phyloP scores from a whole-genome alignment of 2,113 vertebrate genomes.

The Leptobrachium leishanense region DNA sequence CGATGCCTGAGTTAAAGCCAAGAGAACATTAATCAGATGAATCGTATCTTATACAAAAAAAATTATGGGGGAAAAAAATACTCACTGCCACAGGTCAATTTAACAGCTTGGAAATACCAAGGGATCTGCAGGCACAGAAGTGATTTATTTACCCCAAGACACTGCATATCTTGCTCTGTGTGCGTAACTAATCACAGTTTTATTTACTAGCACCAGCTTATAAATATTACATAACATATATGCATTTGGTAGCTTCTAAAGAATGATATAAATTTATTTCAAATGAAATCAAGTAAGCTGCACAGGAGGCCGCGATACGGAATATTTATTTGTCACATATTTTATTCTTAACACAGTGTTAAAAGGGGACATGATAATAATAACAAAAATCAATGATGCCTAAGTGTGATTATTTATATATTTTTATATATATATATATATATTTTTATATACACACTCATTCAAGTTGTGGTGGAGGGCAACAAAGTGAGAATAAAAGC shows the following conservation, averaged over 20 bases:
- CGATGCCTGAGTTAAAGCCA: conserved; percentile 39
- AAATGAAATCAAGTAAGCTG: too few relatives aligned
- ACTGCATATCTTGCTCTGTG: background rate
- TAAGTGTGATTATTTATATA: too few relatives aligned
- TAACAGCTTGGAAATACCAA: conserved; percentile 6
- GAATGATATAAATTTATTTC: background rate
- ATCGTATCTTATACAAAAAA: conserved; percentile 21
- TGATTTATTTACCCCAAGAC: background rate
- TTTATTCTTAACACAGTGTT: too few relatives aligned
- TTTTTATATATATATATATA: too few relatives aligned
- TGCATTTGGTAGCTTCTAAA: background rate
- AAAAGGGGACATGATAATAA: too few relatives aligned
- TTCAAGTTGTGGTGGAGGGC: too few relatives aligned
- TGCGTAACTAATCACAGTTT: background rate
- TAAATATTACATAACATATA: background rate
- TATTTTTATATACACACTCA: too few relatives aligned
- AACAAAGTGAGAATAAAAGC: too few relatives aligned
- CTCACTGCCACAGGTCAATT: conserved; percentile 16
- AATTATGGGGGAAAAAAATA: conserved; percentile 11
- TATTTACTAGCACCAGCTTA: background rate
- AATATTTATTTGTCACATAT: too few relatives aligned
- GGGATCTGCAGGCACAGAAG: background rate
- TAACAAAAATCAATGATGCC: too few relatives aligned
- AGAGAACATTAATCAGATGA: conserved; percentile 37
- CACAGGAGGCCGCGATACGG: too few relatives aligned